phyloP scores from a whole-genome alignment of 2,888 invertebrate species.

The Caradrina clavipalpis region DNA sequence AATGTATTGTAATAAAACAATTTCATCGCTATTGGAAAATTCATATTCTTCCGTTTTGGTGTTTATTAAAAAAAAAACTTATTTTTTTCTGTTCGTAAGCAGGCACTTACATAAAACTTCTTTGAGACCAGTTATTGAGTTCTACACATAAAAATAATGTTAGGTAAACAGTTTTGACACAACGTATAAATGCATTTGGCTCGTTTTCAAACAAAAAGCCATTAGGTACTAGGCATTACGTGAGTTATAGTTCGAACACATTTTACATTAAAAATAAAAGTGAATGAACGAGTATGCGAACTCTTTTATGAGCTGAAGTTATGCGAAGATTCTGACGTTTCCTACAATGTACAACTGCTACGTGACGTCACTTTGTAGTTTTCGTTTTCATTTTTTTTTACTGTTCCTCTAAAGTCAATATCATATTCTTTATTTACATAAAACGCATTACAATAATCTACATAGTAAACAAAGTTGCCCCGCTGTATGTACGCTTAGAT shows the following conservation, averaged over 20 bases:
- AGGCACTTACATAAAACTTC: neutral
- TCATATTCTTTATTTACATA: neutral
- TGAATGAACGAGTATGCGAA: constrained; percentile 53
- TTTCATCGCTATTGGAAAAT: too few species aligned
- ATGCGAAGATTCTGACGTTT: constrained; percentile 33
- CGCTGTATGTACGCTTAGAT: too few species aligned
- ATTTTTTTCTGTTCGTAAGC: too few species aligned
- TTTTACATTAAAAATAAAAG: constrained; percentile 57
- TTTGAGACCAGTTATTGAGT: constrained; percentile 29
- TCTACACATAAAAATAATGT: constrained; percentile 40
- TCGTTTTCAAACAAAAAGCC: constrained; percentile 62
- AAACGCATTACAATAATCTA: constrained; percentile 7
- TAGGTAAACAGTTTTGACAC: constrained; percentile 57
- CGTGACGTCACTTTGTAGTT: constrained; percentile 39
- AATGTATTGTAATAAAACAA: too few species aligned
- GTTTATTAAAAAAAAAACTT: too few species aligned
- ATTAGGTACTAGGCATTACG: constrained; percentile 60
- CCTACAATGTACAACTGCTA: constrained; percentile 23
- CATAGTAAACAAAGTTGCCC: too few species aligned
- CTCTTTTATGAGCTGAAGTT: constrained; percentile 52
- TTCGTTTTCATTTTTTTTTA: constrained; percentile 14
- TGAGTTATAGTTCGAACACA: constrained; percentile 54
- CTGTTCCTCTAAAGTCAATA: neutral
- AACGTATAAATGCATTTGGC: constrained; percentile 56
- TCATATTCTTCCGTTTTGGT: neutral